Evolutionary conservation across 2,113 vertebrate species (phyloP), one percentile per base, ranked within the genome.

Genomic region (Callaeas wilsoni): DNA sequence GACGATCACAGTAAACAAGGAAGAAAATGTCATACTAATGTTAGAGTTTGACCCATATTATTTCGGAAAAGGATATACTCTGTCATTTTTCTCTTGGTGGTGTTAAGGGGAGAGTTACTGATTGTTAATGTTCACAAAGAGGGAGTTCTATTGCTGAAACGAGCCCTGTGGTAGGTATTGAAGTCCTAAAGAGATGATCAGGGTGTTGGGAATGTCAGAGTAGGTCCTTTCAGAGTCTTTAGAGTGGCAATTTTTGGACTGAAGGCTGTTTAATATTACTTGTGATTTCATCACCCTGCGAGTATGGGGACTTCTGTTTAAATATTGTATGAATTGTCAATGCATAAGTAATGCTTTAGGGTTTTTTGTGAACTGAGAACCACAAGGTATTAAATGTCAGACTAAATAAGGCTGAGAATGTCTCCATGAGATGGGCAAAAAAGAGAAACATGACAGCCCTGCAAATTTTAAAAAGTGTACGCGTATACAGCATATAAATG

Each of bases 11-110:
- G 25, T 37, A 53, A 90, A 44, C 4, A 62, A 32, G 59, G 68
- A 70, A 64, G 64, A 64, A 64, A 88, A 71, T 25, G 14, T 32
- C 20, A 19, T 77, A 26, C 55, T 77, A 35, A 19, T 49, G 18
- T 71, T 77, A 0, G 0, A 27, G 10, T 71, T 41, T n/a, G 46
- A 78, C 17, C 2, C 14, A 8, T 6, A 2, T 11, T 10, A 2
- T 55, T 86, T 64, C 33, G 14, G 57, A 52, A 74, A 63, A 55
- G 29, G 30, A 16, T 41, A 8, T 18, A 5, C 6, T 41, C 12
- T 32, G 22, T 25, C 3, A 0, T 62, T 49, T 90, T 65, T 22
- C 39, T 37, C 39, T 16, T 37, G 15, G 63, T 67, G 17, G 32
- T 26, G 20, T 42, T 55, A 64, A 63, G 13, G 30, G 87, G 26